Percentiles rank a stretch among this genome's conserved stretches.
phyloP scores from a whole-genome alignment of 2,113 vertebrate species.

The Heterocephalus glaber region DNA sequence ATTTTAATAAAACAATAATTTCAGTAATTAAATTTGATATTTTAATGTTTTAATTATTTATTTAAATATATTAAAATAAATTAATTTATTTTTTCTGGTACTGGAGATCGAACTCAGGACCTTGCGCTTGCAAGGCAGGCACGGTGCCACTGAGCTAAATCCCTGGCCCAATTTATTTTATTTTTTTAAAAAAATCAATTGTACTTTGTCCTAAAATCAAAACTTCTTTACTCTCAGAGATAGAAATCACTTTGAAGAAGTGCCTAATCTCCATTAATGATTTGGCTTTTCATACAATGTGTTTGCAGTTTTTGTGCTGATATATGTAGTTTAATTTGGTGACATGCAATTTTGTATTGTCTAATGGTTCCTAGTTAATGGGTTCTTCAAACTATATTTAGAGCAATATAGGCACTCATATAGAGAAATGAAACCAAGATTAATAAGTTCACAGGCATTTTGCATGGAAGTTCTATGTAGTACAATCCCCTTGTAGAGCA shows the following conservation, averaged over 20 bases:
- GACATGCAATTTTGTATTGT: not conserved
- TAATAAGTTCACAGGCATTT: not conserved
- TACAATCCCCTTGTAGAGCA: not conserved
- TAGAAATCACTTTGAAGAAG: not conserved
- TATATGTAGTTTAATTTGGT: slow-evolving; percentile 15
- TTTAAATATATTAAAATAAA: not conserved
- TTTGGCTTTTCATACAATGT: not conserved
- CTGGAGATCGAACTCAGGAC: no score
- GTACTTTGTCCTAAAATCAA: not conserved
- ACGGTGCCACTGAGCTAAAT: no score
- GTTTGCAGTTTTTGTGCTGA: not conserved
- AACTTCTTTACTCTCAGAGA: not conserved
- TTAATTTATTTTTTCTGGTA: no score
- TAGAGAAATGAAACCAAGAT: not conserved
- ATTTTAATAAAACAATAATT: not conserved
- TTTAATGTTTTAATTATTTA: not conserved
- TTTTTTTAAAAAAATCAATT: not conserved
- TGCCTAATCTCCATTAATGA: not conserved
- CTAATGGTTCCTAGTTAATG: not conserved
- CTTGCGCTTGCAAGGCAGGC: no score
- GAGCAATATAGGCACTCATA: slow-evolving; percentile 48
- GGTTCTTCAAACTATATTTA: slow-evolving; percentile 56
- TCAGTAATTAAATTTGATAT: not conserved
- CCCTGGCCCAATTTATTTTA: no score
- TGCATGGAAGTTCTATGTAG: not conserved